Evolutionary conservation across 1,140 invertebrate species (phyloP).

Genomic region (Chlorops oryzae): DNA sequence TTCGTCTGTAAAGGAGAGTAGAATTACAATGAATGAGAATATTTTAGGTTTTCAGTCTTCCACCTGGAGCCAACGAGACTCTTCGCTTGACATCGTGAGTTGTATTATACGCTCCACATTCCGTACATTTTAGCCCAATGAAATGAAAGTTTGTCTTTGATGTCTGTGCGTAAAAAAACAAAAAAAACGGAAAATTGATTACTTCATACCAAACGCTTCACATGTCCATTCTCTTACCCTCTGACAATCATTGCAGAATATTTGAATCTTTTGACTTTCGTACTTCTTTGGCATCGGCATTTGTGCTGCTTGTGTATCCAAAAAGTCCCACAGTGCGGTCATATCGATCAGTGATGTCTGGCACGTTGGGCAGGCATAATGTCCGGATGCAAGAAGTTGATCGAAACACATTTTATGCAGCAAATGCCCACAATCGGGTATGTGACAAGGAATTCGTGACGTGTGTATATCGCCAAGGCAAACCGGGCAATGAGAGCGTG

Average conservation of each 20-base stretch:
- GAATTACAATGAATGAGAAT: neutral
- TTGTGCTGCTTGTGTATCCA: slow-evolving; percentile 71
- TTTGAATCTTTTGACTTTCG: slow-evolving; percentile 66
- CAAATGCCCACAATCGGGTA: slow-evolving; percentile 79
- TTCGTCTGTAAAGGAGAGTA: slow-evolving; percentile 25
- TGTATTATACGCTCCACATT: slow-evolving; percentile 83
- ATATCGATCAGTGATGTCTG: slow-evolving; percentile 79
- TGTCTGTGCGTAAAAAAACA: slow-evolving; percentile 53
- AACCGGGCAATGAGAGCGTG: slow-evolving; percentile 77
- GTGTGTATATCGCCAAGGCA: slow-evolving; percentile 86
- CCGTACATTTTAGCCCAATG: slow-evolving; percentile 73
- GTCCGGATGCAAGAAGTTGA: slow-evolving; percentile 62
- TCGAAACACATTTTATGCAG: slow-evolving; percentile 76
- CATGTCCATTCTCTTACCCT: slow-evolving; percentile 53
- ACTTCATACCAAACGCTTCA: neutral
- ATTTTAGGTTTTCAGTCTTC: neutral
- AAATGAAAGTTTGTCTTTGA: slow-evolving; percentile 77
- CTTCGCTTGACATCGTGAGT: slow-evolving; percentile 54
- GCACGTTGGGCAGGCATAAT: slow-evolving; percentile 82
- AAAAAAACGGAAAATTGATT: slow-evolving; percentile 13
- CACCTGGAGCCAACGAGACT: slow-evolving; percentile 30
- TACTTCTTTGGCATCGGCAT: slow-evolving; percentile 80
- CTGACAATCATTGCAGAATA: slow-evolving; percentile 84
- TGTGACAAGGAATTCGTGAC: slow-evolving; percentile 76
- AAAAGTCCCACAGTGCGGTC: slow-evolving; percentile 71